Percentiles rank a stretch among this genome's conserved stretches.
Evolutionary conservation across 2,113 vertebrate genomes (phyloP).

Genomic region (Tetrao urogallus): DNA sequence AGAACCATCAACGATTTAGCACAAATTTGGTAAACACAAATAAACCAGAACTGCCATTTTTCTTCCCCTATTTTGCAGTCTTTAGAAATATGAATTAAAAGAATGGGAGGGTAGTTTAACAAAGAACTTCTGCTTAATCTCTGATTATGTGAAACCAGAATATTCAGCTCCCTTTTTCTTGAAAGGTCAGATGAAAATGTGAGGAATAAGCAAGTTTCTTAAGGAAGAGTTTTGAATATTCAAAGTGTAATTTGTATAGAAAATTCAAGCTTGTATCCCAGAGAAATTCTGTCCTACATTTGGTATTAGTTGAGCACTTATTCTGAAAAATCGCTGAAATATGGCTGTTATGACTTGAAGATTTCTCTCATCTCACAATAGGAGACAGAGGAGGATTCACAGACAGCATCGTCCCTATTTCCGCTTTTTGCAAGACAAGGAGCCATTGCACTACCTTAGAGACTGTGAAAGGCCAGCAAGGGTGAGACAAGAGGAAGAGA

Average conservation of each 20-base stretch:
- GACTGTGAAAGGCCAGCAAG: background rate
- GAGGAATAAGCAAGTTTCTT: background rate
- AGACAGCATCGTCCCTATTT: background rate
- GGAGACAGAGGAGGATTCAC: background rate
- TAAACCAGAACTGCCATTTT: slow-evolving; percentile 4
- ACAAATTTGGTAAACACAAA: slow-evolving; percentile 8
- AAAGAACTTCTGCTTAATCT: background rate
- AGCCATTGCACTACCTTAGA: background rate
- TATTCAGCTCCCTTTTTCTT: background rate
- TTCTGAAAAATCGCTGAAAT: background rate
- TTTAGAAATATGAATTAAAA: background rate
- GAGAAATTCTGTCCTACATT: background rate
- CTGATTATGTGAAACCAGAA: background rate
- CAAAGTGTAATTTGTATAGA: background rate
- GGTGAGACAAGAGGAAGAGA: background rate
- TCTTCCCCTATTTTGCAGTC: background rate
- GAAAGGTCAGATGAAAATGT: background rate
- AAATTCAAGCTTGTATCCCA: background rate
- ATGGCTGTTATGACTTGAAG: background rate
- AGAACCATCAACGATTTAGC: background rate
- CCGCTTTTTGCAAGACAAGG: background rate
- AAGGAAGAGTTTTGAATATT: background rate
- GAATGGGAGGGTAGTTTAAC: background rate
- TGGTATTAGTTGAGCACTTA: background rate
- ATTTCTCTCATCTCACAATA: background rate